These are phyloP conservation scores for Noctua fimbriata DNA, from an alignment of 2,888 invertebrate genomes.

Conservation along the genomic window DNA sequence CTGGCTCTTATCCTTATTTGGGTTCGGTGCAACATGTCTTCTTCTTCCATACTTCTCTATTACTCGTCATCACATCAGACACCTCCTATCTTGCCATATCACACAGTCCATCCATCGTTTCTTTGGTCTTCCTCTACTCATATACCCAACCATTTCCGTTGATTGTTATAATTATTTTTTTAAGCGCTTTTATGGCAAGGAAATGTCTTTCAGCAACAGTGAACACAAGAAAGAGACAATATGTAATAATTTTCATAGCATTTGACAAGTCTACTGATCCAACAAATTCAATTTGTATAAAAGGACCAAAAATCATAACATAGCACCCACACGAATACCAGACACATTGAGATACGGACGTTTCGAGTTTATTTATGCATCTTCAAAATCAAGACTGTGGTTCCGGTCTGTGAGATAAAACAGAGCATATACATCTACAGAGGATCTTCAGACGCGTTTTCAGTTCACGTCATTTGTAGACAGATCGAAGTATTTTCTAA, in stretches of 20 bases:
- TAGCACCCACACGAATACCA: not conserved
- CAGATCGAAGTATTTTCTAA: not conserved
- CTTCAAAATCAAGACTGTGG: constrained; percentile 36
- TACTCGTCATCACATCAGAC: too few species aligned
- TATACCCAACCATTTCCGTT: not conserved
- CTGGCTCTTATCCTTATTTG: too few species aligned
- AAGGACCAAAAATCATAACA: not conserved
- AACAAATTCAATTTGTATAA: not conserved
- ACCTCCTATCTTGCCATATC: too few species aligned
- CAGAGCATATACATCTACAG: constrained; percentile 11
- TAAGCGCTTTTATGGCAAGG: not conserved
- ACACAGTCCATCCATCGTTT: too few species aligned
- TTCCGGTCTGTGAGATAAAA: constrained; percentile 37
- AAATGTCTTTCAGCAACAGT: not conserved
- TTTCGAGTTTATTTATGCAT: constrained; percentile 40
- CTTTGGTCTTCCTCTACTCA: too few species aligned
- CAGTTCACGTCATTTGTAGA: not conserved
- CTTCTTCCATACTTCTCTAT: too few species aligned
- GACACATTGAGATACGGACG: not conserved
- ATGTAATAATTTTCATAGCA: not conserved
- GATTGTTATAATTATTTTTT: not conserved
- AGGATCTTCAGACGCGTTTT: constrained; percentile 9
- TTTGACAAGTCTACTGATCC: not conserved
- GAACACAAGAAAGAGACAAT: not conserved
- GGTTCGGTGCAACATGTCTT: too few species aligned